Evolutionary conservation across 2,888 invertebrate genomes (phyloP), one percentile per base, ranked within the genome.

Genomic region (Lycocerus yunnanus): DNA sequence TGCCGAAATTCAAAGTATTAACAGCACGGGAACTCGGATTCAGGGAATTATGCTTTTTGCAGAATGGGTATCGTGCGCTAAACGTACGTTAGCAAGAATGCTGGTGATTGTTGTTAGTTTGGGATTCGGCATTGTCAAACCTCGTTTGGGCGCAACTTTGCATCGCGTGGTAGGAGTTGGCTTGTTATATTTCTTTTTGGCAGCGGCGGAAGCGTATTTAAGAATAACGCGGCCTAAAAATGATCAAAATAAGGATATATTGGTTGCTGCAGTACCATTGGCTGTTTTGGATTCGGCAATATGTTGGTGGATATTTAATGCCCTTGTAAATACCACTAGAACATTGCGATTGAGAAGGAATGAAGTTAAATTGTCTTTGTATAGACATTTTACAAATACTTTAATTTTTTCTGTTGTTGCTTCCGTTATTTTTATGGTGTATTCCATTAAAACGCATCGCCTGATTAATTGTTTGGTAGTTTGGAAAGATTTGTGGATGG

Each of bases 81-180:
- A 98, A 88, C 88, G 97, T 69, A 95, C 97, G 0, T 89, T 98
- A 79, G 96, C 98, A 0, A 89, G 97, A 78, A 97, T 98, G 94
- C 89, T 98, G 71, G 96, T 98, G 79, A 94, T 98, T 73, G 97
- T 98, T 73, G 97, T 97, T 75, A 96, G 96, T 78, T 90, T 98
- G 66, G 98, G 98, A 66, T 98, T 97, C 88, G 98, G 98, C 66
- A 97, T 98, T 82, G 97, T 97, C 78, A 97, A 97, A 85, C 97
- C 97, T 0, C 91, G 97, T 15, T 88, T 98, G 58, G 97, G 97
- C 18, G 93, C 95, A 10, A 94, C 96, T 81, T 88, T 98, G 68
- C 97, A 97, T 85, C 92, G 96, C 81, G 95, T 98, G 20, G 92
- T 96, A 18, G 94, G 93, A 68, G 92, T 95, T 60, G 97, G 97